Percentiles rank a stretch among this genome's conserved stretches.
Evolutionary conservation across 2,797 vertebrate genomes (phyloP).

Genomic region (Pachyuromys duprasi): DNA sequence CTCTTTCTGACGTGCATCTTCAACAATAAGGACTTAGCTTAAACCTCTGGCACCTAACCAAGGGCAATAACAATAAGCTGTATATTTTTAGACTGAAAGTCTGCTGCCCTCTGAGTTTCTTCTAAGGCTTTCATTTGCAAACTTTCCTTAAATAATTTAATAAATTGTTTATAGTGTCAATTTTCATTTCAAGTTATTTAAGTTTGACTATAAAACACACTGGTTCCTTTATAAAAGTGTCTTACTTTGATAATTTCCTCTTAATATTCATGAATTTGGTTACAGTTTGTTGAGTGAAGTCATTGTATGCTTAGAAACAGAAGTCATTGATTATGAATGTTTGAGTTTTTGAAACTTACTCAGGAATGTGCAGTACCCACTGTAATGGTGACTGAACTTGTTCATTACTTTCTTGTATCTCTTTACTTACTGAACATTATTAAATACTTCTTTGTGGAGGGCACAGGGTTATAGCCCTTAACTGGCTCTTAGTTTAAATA

Average conservation of each 20-base stretch:
- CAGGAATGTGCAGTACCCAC: background rate
- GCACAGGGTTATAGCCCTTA: background rate
- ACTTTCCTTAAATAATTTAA: background rate
- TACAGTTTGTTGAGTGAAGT: background rate
- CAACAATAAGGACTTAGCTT: background rate
- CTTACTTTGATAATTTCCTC: background rate
- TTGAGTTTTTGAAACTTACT: constrained; percentile 29
- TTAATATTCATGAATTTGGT: constrained; percentile 2
- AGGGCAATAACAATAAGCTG: background rate
- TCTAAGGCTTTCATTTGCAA: constrained; percentile 60
- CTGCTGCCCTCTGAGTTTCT: background rate
- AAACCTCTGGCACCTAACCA: background rate
- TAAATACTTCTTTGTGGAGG: background rate
- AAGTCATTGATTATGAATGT: background rate
- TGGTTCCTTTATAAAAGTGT: background rate
- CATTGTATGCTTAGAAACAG: background rate
- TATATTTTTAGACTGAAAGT: background rate
- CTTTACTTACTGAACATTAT: background rate
- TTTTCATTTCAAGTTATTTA: constrained; percentile 36
- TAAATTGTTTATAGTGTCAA: background rate
- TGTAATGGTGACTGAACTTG: background rate
- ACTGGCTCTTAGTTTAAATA: background rate
- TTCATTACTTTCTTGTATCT: constrained; percentile 13
- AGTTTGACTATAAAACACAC: constrained; percentile 57
- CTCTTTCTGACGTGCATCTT: background rate